Evolutionary conservation across 2,113 vertebrate genomes (phyloP).

Genomic region (Sisor rabdophorus): DNA sequence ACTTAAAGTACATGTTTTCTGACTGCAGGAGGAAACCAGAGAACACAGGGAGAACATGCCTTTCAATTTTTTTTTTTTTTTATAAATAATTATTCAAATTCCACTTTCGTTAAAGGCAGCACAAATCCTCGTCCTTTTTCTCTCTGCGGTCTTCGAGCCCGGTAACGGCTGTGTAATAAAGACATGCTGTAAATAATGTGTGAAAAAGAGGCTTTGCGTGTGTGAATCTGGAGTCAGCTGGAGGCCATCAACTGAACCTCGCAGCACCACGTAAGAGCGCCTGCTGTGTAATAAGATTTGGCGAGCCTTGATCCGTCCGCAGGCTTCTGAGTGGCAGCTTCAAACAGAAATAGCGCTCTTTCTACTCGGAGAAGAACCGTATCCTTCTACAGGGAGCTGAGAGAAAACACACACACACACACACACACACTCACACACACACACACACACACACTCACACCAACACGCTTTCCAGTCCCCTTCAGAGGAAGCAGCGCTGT

Average conservation of each 20-base stretch:
- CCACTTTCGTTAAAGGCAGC: no score
- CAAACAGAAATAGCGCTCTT: slow-evolving; percentile 15
- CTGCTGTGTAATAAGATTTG: slow-evolving; percentile 31
- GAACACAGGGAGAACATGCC: no score
- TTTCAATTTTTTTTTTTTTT: no score
- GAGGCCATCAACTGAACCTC: slow-evolving; percentile 1
- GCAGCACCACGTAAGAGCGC: not conserved
- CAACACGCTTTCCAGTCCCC: not conserved
- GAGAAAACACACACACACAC: not conserved
- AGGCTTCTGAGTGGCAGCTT: slow-evolving; percentile 15
- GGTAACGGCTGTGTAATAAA: not conserved
- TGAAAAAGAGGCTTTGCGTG: not conserved
- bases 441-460: not conserved
- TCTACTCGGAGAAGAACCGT: not conserved
- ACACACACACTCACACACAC: no score
- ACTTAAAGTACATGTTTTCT: no score
- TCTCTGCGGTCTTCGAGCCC: not conserved
- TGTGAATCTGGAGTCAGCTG: slow-evolving; percentile 1
- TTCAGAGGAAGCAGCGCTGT: not conserved
- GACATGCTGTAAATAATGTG: slow-evolving; percentile 4
- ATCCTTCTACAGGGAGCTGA: not conserved
- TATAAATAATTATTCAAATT: no score
- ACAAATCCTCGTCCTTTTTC: no score
- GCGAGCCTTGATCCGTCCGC: slow-evolving; percentile 6
- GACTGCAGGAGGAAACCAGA: no score